Evolutionary conservation across 2,113 vertebrate genomes (phyloP).

Genomic region (Herpetotheres cachinnans): DNA sequence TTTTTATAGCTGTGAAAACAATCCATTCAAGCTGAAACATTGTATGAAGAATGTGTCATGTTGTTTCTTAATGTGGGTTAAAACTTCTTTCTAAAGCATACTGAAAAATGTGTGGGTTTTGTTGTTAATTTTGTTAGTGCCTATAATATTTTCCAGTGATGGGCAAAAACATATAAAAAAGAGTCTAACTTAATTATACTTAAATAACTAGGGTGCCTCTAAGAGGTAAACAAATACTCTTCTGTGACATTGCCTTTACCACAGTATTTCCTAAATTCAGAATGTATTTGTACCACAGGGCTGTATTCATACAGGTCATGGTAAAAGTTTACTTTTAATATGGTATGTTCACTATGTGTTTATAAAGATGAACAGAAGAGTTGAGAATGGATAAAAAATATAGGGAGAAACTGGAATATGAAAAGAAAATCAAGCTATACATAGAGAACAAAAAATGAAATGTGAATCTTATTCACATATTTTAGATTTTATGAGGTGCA

Average conservation of each 20-base stretch:
- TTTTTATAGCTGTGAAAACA: neutral
- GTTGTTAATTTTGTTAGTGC: constrained; percentile 1
- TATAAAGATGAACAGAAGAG: neutral
- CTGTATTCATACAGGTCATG: neutral
- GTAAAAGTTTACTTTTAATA: constrained; percentile 27
- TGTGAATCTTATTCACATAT: neutral
- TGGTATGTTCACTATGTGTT: neutral
- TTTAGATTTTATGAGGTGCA: neutral
- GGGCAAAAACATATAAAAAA: neutral
- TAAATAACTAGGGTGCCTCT: constrained; percentile 22
- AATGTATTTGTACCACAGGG: neutral
- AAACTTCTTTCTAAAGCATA: neutral
- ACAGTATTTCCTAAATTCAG: constrained; percentile 30
- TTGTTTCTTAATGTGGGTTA: neutral
- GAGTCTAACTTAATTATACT: constrained; percentile 18
- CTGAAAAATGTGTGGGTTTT: constrained; percentile 1
- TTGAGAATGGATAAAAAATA: neutral
- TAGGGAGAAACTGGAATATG: neutral
- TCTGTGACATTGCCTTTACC: constrained; percentile 31
- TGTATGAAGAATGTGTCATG: neutral
- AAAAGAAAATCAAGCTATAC: neutral
- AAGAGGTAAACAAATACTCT: constrained; percentile 39
- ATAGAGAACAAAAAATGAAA: neutral
- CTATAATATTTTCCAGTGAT: neutral
- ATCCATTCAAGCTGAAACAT: neutral